phyloP scores from a whole-genome alignment of 2,888 invertebrate species.

The Augiades crinisus region DNA sequence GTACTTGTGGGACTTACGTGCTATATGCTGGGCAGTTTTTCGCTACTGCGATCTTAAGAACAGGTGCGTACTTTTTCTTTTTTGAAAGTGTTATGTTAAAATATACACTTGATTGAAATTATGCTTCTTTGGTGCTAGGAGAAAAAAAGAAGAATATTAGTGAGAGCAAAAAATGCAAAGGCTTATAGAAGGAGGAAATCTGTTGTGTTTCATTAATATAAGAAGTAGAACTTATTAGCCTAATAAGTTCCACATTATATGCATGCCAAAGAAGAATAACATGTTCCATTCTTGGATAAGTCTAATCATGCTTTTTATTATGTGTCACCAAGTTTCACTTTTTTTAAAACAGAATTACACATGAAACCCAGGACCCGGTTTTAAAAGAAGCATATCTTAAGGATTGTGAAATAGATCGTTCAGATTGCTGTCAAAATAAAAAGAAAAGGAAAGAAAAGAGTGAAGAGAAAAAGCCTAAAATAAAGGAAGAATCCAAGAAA shows the following conservation, averaged over 20 bases:
- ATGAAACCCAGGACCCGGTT: conserved; percentile 60
- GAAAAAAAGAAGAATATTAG: no score
- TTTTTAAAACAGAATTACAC: conserved; percentile 57
- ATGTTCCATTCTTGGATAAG: background rate
- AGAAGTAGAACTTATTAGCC: no score
- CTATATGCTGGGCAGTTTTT: conserved; percentile 86
- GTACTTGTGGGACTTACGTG: conserved; percentile 84
- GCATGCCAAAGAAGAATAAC: no score
- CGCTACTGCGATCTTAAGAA: conserved; percentile 84
- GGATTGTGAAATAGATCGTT: conserved; percentile 55
- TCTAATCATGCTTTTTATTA: no score
- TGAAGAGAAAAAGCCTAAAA: conserved; percentile 47
- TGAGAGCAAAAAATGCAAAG: no score
- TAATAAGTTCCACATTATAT: no score
- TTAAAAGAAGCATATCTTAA: conserved; percentile 60
- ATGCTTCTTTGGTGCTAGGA: no score
- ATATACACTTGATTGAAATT: no score
- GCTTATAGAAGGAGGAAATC: no score
- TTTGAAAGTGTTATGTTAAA: conserved; percentile 5
- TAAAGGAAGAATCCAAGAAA: conserved; percentile 38
- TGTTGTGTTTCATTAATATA: no score
- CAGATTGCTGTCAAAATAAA: conserved; percentile 65
- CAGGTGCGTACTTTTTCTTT: conserved; percentile 53
- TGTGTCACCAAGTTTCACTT: no score
- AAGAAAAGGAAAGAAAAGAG: conserved; percentile 46